These are phyloP conservation scores for Ophonus ardosiacus DNA, from an alignment of 2,888 invertebrate genomes.

Conservation along the genomic window DNA sequence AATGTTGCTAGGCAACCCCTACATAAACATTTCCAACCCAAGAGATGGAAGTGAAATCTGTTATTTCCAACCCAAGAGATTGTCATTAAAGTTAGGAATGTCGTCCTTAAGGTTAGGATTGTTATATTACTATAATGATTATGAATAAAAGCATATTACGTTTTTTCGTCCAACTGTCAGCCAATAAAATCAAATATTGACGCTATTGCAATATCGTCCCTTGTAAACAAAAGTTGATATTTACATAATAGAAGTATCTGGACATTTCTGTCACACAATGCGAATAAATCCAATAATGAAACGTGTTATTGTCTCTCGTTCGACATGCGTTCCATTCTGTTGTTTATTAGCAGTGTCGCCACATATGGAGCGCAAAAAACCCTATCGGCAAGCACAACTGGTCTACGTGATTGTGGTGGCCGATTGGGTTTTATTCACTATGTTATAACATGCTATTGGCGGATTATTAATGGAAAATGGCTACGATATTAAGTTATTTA, in stretches of 20 bases:
- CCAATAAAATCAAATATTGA: too few relatives aligned
- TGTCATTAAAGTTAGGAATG: too few relatives aligned
- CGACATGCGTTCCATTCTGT: background rate
- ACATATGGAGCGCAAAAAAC: background rate
- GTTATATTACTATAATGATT: too few relatives aligned
- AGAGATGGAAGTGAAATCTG: too few relatives aligned
- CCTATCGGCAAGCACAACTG: background rate
- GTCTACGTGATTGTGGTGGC: background rate
- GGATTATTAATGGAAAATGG: background rate
- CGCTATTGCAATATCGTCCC: background rate
- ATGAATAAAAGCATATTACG: too few relatives aligned
- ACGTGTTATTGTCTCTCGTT: background rate
- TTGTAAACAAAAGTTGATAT: background rate
- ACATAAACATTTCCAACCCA: too few relatives aligned
- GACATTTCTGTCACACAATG: background rate
- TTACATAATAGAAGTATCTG: background rate
- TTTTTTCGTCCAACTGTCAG: too few relatives aligned
- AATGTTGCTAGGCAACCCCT: too few relatives aligned
- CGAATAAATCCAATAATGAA: background rate
- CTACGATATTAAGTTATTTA: background rate
- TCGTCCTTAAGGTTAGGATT: too few relatives aligned
- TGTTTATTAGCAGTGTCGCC: background rate
- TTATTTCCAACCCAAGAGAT: too few relatives aligned
- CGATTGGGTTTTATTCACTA: background rate
- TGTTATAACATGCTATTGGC: background rate